phyloP scores from a whole-genome alignment of 2,888 invertebrate species.

The Drosophila prostipennis region DNA sequence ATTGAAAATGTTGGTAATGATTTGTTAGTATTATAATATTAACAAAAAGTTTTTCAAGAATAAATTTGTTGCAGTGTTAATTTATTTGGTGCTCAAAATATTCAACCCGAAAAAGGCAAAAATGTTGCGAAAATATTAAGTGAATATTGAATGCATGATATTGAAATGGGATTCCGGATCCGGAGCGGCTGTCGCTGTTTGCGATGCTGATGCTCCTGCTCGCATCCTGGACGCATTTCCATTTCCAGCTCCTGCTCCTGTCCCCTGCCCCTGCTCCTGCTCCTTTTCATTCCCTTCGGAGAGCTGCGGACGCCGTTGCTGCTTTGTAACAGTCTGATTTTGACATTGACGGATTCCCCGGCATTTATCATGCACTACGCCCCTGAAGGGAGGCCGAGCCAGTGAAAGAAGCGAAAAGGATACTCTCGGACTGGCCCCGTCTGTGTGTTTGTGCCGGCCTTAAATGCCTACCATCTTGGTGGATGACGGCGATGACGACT shows the following conservation, averaged over 20 bases:
- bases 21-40: no score
- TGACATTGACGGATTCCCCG: constrained; percentile 85
- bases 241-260: constrained; percentile 32
- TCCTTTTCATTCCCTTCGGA: constrained; percentile 37
- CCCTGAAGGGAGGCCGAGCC: constrained; percentile 76
- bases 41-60: no score
- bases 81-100: not conserved
- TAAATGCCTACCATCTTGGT: constrained; percentile 65
- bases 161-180: constrained; percentile 32
- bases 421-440: constrained; percentile 71
- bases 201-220: constrained; percentile 34
- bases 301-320: constrained; percentile 58
- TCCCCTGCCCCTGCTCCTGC: constrained; percentile 31
- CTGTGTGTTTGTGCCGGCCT: constrained; percentile 50
- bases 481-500: constrained; percentile 40
- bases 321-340: constrained; percentile 85
- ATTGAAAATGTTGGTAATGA: no score
- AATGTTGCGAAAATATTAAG: constrained; percentile 23
- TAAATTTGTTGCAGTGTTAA: not conserved
- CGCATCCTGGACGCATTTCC: constrained; percentile 54
- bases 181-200: constrained; percentile 31
- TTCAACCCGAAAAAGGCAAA: constrained; percentile 1
- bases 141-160: constrained; percentile 41
- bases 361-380: constrained; percentile 84
- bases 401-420: constrained; percentile 69